Conservation (phyloP, 2,888 invertebrate species). For the Carcina quercana region DNA sequence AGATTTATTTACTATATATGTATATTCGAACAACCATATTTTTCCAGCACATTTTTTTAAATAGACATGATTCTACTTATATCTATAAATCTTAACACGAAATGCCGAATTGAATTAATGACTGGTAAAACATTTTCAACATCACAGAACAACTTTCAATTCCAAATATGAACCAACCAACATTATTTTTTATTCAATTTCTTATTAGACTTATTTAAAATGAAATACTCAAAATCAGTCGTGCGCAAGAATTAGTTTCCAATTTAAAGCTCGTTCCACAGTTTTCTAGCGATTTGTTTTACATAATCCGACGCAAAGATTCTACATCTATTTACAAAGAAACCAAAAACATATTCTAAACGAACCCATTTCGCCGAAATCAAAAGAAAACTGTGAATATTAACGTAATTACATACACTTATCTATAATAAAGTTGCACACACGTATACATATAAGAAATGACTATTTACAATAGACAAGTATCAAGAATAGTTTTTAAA, state of each 20-base stretch:
- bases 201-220: slow-evolving; percentile 20
- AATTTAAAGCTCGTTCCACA: slow-evolving; percentile 17
- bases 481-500: slow-evolving; percentile 62
- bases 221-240: slow-evolving; percentile 45
- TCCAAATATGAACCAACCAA: slow-evolving; percentile 27
- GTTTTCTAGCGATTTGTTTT: slow-evolving; percentile 24
- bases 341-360: too few species aligned
- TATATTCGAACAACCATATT: slow-evolving; percentile 15
- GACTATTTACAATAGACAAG: slow-evolving; percentile 57
- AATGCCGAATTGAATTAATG: slow-evolving; percentile 17
- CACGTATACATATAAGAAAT: slow-evolving; percentile 39
- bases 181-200: slow-evolving; percentile 13
- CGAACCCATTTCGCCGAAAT: too few species aligned
- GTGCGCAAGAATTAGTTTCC: slow-evolving; percentile 27
- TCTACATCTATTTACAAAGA: too few species aligned
- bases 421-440: slow-evolving; percentile 25
- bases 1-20: slow-evolving; percentile 29
- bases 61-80: slow-evolving; percentile 13
- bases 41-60: background rate
- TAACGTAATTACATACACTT: slow-evolving; percentile 3
- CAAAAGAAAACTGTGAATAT: slow-evolving; percentile 21
- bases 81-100: slow-evolving; percentile 24
- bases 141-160: slow-evolving; percentile 18
- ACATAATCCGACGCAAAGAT: too few species aligned
- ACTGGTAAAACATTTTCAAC: background rate